These are phyloP conservation scores for Tiliacea citrago DNA, from an alignment of 2,888 invertebrate species.

Conservation along the genomic window DNA sequence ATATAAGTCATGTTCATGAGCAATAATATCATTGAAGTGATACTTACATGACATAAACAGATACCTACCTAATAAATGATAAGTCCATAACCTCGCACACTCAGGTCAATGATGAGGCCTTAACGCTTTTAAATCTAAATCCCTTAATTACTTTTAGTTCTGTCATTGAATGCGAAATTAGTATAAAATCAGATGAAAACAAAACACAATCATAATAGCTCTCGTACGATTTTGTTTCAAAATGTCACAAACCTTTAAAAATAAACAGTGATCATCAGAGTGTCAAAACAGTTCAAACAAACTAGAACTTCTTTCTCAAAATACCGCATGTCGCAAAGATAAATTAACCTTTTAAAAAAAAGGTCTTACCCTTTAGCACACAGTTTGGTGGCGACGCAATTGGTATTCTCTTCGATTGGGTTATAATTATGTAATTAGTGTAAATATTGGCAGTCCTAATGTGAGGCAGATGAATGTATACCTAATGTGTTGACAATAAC, in stretches of 20 bases:
- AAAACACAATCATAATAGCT: neutral
- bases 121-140: conserved; percentile 1
- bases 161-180: conserved; percentile 22
- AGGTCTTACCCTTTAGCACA: conserved; percentile 17
- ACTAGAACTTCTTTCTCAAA: neutral
- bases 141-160: conserved; percentile 14
- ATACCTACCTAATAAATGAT: neutral
- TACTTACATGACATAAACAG: neutral
- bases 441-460: conserved; percentile 34
- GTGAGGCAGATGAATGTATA: conserved; percentile 25
- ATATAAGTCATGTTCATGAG: neutral
- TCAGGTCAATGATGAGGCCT: conserved; percentile 17
- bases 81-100: conserved; percentile 10
- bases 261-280: neutral
- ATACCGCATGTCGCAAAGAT: neutral
- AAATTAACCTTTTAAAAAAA: conserved; percentile 6
- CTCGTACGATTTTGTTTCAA: neutral
- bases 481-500: conserved; percentile 27
- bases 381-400: neutral
- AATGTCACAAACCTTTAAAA: neutral
- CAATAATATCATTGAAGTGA: neutral
- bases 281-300: neutral
- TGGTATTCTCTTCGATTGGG: conserved; percentile 2
- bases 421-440: conserved; percentile 15
- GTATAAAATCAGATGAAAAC: neutral